Conservation (phyloP, 2,113 vertebrate genomes). For the Corydoras sp. region DNA sequence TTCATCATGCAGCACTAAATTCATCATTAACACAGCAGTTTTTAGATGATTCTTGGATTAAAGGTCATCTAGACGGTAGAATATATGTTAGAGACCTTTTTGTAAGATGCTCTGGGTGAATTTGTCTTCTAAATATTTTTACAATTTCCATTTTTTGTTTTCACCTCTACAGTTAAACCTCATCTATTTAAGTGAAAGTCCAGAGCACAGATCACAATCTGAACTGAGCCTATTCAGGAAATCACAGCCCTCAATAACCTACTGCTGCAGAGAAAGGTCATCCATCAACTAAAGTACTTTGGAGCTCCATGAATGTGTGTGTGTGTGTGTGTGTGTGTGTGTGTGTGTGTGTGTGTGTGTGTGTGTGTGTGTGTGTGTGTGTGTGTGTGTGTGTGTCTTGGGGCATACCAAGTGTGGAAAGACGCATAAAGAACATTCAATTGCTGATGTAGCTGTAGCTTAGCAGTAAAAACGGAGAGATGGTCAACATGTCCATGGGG, state of each 20-base stretch:
- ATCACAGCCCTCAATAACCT: constrained; percentile 26
- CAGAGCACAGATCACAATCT: not conserved
- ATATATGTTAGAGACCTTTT: too few relatives aligned
- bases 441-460: constrained; percentile 45
- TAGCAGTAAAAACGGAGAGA: constrained; percentile 30
- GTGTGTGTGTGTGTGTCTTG: constrained; percentile 20
- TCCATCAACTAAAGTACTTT: constrained; percentile 33
- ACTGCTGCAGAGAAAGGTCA: constrained; percentile 21
- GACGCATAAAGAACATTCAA: constrained; percentile 90
- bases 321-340: constrained; percentile 8
- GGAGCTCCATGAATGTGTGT: constrained; percentile 1
- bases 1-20: too few relatives aligned
- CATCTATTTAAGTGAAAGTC: too few relatives aligned
- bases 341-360: constrained; percentile 4
- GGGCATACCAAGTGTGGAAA: constrained; percentile 73
- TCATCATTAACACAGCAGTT: too few relatives aligned
- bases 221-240: constrained; percentile 21
- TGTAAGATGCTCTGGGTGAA: too few relatives aligned
- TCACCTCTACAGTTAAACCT: too few relatives aligned
- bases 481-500: constrained; percentile 20
- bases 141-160: too few relatives aligned
- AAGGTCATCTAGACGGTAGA: too few relatives aligned
- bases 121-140: too few relatives aligned
- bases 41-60: too few relatives aligned
- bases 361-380: constrained; percentile 28